A percentile compares a stretch with the other conserved stretches of the same genome.
phyloP scores from a whole-genome alignment of 2,888 invertebrate species.

The Limenitis arthemis region DNA sequence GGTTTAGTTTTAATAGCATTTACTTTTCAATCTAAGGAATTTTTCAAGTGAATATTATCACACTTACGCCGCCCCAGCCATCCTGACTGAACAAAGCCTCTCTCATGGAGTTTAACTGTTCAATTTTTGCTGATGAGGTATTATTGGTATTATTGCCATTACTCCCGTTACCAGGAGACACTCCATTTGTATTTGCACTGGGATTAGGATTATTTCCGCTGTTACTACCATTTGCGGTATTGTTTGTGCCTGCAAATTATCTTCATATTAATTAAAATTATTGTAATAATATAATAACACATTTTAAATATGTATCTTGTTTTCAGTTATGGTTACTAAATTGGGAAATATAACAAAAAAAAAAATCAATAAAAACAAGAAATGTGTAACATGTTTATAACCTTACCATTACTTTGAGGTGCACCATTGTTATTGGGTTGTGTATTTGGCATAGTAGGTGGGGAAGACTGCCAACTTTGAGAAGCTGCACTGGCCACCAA shows the following conservation, averaged over 20 bases:
- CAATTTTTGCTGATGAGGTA: slow-evolving; percentile 84
- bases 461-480: slow-evolving; percentile 60
- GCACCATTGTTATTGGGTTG: slow-evolving; percentile 65
- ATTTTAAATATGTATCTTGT: neutral
- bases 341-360: neutral
- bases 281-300: neutral
- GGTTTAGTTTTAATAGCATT: neutral
- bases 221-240: slow-evolving; percentile 51
- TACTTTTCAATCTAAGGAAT: neutral
- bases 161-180: slow-evolving; percentile 49
- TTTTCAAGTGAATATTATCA: neutral
- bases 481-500: slow-evolving; percentile 55
- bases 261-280: neutral
- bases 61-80: slow-evolving; percentile 93
- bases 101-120: slow-evolving; percentile 91
- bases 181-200: slow-evolving; percentile 49
- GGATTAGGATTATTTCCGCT: slow-evolving; percentile 63
- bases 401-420: slow-evolving; percentile 57
- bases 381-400: neutral
- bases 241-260: slow-evolving; percentile 47
- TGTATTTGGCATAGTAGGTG: slow-evolving; percentile 62
- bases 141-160: slow-evolving; percentile 67
- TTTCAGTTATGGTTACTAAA: neutral
- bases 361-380: neutral
- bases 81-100: slow-evolving; percentile 93